A percentile compares a stretch with the other conserved stretches of the same genome.
phyloP scores from a whole-genome alignment of 2,888 invertebrate species.

The Boloria euphrosyne region DNA sequence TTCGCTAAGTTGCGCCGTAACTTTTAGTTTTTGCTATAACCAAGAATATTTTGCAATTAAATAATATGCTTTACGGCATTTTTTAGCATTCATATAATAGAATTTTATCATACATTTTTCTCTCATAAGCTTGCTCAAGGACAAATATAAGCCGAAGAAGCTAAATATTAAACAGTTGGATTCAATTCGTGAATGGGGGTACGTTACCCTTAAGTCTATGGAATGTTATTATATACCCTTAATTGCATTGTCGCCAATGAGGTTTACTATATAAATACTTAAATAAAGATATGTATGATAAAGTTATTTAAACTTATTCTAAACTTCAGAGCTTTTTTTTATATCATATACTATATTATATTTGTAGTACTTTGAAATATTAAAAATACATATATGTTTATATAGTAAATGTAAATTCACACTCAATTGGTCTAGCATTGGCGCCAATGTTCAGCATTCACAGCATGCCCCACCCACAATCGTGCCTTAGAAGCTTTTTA shows the following conservation, averaged over 20 bases:
- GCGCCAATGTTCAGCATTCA: constrained; percentile 51
- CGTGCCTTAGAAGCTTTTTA: constrained; percentile 29
- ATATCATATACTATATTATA: too few species aligned
- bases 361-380: too few species aligned
- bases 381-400: too few species aligned
- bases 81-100: constrained; percentile 11
- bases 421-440: constrained; percentile 44
- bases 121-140: constrained; percentile 73
- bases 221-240: constrained; percentile 50
- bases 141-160: constrained; percentile 85
- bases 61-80: neutral
- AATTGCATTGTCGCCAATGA: constrained; percentile 40
- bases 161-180: constrained; percentile 93
- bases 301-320: neutral
- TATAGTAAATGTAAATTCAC: too few species aligned
- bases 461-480: constrained; percentile 48
- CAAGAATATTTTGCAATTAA: neutral
- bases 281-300: neutral
- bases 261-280: too few species aligned
- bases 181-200: constrained; percentile 94
- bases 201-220: constrained; percentile 62
- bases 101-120: constrained; percentile 42
- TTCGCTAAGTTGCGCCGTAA: too few species aligned
- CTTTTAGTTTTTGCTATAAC: neutral
- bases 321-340: too few species aligned